Percentiles rank a stretch among this genome's conserved stretches.
These are phyloP conservation scores for Chloroceryle inda DNA, from an alignment of 2,797 vertebrate genomes.

Conservation along the genomic window DNA sequence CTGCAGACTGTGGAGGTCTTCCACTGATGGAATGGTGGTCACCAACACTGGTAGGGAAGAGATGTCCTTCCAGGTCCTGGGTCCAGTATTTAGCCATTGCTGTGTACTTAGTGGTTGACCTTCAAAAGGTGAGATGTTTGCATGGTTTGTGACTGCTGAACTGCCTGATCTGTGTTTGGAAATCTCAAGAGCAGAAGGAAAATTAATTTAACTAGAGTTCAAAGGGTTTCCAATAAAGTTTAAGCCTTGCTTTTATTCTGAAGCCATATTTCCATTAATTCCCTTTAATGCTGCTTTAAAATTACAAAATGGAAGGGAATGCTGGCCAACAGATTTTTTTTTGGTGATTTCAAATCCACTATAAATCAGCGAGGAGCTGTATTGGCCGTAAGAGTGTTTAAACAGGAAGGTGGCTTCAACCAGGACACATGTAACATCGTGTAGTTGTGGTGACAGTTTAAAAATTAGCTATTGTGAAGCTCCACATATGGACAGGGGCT, in stretches of 20 bases:
- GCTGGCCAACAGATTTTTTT: not conserved
- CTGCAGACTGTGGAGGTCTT: not conserved
- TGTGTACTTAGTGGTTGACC: not conserved
- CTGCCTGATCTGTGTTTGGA: not conserved
- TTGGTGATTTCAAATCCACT: not conserved
- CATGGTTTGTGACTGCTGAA: not conserved
- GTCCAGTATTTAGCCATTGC: not conserved
- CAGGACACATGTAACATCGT: not conserved
- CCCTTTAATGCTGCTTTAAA: conserved; percentile 33
- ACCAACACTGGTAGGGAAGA: not conserved
- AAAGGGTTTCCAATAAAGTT: not conserved
- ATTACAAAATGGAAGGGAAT: conserved; percentile 24
- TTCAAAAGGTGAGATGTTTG: not conserved
- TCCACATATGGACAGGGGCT: not conserved
- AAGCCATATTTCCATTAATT: conserved; percentile 34
- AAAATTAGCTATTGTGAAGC: conserved; percentile 53
- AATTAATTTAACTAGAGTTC: conserved; percentile 57
- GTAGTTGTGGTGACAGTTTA: not conserved
- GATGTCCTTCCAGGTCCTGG: not conserved
- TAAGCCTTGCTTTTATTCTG: conserved; percentile 14
- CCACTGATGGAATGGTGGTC: not conserved
- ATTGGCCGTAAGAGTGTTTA: not conserved
- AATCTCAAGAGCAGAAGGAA: conserved; percentile 10
- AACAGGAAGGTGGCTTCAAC: conserved; percentile 2
- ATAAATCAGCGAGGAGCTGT: not conserved